A percentile compares a stretch with the other conserved stretches of the same genome.
phyloP scores from a whole-genome alignment of 2,113 vertebrate genomes.

The Mustelus asterias region DNA sequence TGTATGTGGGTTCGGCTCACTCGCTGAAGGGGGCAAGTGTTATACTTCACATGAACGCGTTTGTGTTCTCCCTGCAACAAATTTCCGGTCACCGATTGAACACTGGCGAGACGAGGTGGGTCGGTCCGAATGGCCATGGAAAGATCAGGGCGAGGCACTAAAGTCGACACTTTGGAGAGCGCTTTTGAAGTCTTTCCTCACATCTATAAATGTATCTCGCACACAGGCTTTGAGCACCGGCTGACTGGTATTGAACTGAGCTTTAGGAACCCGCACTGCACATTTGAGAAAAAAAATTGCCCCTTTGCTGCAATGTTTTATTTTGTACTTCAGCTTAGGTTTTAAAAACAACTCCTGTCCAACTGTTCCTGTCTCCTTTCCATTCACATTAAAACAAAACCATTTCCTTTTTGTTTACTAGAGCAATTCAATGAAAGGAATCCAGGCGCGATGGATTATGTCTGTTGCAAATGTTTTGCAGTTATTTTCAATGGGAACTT shows the following conservation, averaged over 20 bases:
- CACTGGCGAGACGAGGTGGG: not conserved
- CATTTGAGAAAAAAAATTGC: not conserved
- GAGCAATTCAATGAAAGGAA: not conserved
- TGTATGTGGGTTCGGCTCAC: not conserved
- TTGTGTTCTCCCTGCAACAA: too few relatives aligned
- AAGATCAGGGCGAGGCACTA: not conserved
- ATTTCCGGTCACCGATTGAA: not conserved
- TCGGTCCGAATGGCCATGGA: not conserved
- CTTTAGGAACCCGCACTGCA: not conserved
- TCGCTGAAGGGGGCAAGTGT: not conserved
- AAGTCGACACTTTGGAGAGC: conserved; percentile 32
- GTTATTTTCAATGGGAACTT: not conserved
- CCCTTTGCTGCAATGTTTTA: not conserved
- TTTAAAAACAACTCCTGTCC: not conserved
- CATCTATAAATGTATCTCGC: not conserved
- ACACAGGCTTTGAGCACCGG: not conserved
- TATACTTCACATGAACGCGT: not conserved
- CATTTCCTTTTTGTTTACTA: not conserved
- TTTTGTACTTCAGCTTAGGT: not conserved
- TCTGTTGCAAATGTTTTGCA: not conserved
- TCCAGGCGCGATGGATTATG: not conserved
- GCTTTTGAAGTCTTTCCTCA: conserved; percentile 43
- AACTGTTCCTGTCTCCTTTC: not conserved
- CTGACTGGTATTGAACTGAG: not conserved
- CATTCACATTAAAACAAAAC: not conserved